Evolutionary conservation across 1,140 invertebrate genomes (phyloP).

Genomic region (Cydia pomonella): DNA sequence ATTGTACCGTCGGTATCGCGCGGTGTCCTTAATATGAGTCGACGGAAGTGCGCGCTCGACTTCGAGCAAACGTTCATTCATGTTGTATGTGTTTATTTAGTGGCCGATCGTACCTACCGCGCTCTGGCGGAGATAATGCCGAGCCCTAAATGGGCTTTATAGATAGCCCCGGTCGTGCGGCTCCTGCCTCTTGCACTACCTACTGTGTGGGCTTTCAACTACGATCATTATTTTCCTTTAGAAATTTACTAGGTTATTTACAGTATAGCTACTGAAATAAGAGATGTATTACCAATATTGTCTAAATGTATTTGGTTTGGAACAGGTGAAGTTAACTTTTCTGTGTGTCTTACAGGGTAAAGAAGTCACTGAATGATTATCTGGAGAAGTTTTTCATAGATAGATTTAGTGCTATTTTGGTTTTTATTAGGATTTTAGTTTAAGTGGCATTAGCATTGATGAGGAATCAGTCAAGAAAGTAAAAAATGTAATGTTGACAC

Average conservation of each 20-base stretch:
- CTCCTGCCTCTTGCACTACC: conserved; percentile 8
- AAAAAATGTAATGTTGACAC: too few species aligned
- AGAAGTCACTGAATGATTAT: too few species aligned
- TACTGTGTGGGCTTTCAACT: conserved; percentile 7
- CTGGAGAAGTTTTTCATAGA: too few species aligned
- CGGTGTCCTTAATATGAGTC: conserved; percentile 66
- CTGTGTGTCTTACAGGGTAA: too few species aligned
- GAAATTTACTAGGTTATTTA: not conserved
- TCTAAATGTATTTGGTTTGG: too few species aligned
- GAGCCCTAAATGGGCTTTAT: conserved; percentile 27
- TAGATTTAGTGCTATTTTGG: too few species aligned
- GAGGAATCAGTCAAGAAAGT: too few species aligned
- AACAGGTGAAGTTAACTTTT: too few species aligned
- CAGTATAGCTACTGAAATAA: too few species aligned
- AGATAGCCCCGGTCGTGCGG: conserved; percentile 7
- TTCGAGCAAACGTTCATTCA: conserved; percentile 65
- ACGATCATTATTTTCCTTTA: not conserved
- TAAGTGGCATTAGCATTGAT: too few species aligned
- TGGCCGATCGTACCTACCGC: conserved; percentile 48
- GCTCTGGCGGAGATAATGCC: conserved; percentile 41
- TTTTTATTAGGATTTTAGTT: too few species aligned
- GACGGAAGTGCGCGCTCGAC: conserved; percentile 65
- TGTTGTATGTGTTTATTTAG: conserved; percentile 69
- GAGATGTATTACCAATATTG: too few species aligned
- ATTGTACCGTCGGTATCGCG: conserved; percentile 70